A percentile compares a stretch with the other conserved stretches of the same genome.
These are phyloP conservation scores for Halisarca cf. caerulea DNA, from an alignment of 37 sponge, comb jelly and placozoan genomes.

Conservation along the genomic window DNA sequence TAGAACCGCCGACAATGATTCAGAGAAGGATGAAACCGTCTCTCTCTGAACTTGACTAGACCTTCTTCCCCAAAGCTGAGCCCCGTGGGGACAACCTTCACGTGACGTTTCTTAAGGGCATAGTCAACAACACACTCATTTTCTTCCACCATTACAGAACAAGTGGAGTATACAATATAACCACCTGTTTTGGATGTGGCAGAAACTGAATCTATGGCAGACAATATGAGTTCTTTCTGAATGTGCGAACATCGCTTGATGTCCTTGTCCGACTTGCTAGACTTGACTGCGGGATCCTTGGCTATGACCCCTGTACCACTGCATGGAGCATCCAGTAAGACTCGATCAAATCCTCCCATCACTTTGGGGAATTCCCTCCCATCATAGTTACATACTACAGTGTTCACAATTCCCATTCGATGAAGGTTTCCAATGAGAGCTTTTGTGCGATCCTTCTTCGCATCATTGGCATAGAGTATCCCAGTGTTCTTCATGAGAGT, in stretches of 20 bases:
- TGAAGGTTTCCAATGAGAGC: conserved; percentile 88
- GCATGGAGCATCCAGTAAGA: conserved; percentile 96
- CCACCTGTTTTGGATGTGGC: conserved; percentile 88
- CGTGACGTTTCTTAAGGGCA: conserved; percentile 84
- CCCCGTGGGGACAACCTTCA: conserved; percentile 91
- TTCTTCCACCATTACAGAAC: conserved; percentile 95
- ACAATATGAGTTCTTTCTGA: conserved; percentile 92
- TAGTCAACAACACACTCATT: conserved; percentile 96
- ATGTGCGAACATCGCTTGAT: conserved; percentile 85
- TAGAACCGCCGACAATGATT: conserved; percentile 81
- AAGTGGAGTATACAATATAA: conserved; percentile 94
- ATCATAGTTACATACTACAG: conserved; percentile 91
- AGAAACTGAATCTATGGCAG: conserved; percentile 93
- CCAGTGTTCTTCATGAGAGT: conserved; percentile 99
- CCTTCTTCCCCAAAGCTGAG: conserved; percentile 90
- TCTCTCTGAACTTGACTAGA: conserved; percentile 76
- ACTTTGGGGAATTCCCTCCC: conserved; percentile 91
- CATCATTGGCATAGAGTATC: conserved; percentile 84
- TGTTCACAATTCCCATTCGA: conserved; percentile 87
- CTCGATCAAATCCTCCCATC: conserved; percentile 94
- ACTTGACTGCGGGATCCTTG: conserved; percentile 92
- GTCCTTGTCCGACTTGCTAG: conserved; percentile 80
- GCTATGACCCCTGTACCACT: conserved; percentile 97
- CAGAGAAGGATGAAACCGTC: conserved; percentile 90
- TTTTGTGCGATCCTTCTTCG: conserved; percentile 84